Percentiles rank a stretch among this genome's conserved stretches.
Conservation (phyloP, 2,113 vertebrate species). For the Sinosuthora webbiana region DNA sequence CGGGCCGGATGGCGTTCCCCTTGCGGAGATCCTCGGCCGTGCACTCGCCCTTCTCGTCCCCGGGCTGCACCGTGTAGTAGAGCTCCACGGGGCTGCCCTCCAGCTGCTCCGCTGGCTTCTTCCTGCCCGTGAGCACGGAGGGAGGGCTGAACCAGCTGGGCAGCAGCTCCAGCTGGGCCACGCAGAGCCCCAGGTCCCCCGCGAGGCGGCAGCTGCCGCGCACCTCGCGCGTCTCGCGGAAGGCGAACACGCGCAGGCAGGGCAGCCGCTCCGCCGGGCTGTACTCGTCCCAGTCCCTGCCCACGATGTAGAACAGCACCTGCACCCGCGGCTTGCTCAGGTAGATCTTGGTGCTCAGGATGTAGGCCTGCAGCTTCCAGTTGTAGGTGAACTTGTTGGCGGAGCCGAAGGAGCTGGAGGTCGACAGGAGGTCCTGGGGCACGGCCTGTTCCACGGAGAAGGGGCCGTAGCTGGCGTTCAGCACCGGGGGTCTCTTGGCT, state of each 20-base stretch:
- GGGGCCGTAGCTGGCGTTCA: conserved; percentile 89
- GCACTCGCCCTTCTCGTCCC: conserved; percentile 78
- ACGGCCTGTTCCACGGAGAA: conserved; percentile 82
- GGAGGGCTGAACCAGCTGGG: conserved; percentile 85
- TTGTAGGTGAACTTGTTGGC: conserved; percentile 79
- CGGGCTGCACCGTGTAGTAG: conserved; percentile 84
- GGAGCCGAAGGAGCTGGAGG: conserved; percentile 71
- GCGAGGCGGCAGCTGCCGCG: conserved; percentile 82
- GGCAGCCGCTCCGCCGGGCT: conserved; percentile 80
- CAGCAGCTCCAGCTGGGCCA: conserved; percentile 86
- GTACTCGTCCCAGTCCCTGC: conserved; percentile 90
- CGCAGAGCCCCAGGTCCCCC: conserved; percentile 85
- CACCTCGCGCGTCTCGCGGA: conserved; percentile 89
- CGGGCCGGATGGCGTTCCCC: conserved; percentile 81
- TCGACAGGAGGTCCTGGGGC: conserved; percentile 80
- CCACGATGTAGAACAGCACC: conserved; percentile 87
- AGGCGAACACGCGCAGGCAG: conserved; percentile 89
- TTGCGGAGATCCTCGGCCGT: conserved; percentile 78
- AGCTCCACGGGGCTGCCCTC: conserved; percentile 89
- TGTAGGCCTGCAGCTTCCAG: conserved; percentile 87
- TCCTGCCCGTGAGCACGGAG: conserved; percentile 75
- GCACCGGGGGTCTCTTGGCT: conserved; percentile 75
- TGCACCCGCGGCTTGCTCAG: conserved; percentile 84
- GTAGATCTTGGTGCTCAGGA: conserved; percentile 83
- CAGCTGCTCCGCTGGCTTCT: conserved; percentile 62